Base-by-base conservation (phyloP, 2,797 vertebrate genomes). In the Paguma larvata region DNA sequence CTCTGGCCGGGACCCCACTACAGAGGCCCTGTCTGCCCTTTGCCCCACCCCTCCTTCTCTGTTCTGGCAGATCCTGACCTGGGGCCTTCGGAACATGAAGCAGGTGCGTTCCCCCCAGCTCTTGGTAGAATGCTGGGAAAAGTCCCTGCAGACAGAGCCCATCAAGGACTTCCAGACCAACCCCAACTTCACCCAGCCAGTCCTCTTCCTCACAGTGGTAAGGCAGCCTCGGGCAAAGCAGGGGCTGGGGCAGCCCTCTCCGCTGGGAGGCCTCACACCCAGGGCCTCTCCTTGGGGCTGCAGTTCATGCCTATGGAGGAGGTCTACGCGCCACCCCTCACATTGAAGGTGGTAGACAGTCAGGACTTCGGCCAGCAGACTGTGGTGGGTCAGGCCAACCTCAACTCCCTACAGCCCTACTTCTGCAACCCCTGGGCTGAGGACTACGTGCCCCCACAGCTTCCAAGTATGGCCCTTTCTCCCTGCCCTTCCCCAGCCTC, bases 31-130 rank as follows among this genome's bases (percentile, higher is more conserved):
- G 2, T 30, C 65, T 32, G 8, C 16, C 25, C 30, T 75, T 3
- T 1, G 3, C 38, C 12, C 21, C 6, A 2, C 44, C 32, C 2
- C 25, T 6, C 46, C 67, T 18, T 9, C 56, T 44, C 51, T 12
- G 1, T 87, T 44, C 73, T 2, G 6, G 67, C 91, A 99, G 99
- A 95, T 99, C 38, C 97, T 99, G 95, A 98, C 98, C 5, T 98
- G 98, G 99, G 99, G 99, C 53, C 98, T 99, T 73, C 98, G 99
- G 30, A 98, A 98, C 77, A 94, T 98, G 95, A 97, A 94, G 48
- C 91, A 44, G 3, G 95, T 92, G 0, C 21, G 10, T 0, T 46
- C 80, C 14, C 97, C 97, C 0, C 95, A 75, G 86, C 97, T 98
- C 32, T 91, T 98, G 91, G 91, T 99, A 85, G 98, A 98, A n/a